Conservation (phyloP, 2,113 vertebrate species). For the Lepisosteus oculatus region DNA sequence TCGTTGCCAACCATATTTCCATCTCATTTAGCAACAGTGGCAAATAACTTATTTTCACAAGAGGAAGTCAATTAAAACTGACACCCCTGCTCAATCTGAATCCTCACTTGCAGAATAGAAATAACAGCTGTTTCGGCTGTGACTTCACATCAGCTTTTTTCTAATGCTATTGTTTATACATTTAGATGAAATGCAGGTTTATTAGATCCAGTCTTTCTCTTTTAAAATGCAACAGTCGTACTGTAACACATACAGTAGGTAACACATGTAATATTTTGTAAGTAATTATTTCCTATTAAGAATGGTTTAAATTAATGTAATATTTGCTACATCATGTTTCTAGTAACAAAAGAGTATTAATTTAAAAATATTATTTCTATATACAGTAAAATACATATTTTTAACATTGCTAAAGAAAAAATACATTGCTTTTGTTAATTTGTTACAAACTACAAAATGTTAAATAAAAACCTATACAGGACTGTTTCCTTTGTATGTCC, state of each 20-base stretch:
- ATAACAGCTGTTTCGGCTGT: conserved; percentile 59
- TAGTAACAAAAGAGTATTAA: conserved; percentile 26
- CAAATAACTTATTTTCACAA: conserved; percentile 35
- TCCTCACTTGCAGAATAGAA: conserved; percentile 54
- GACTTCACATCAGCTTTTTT: conserved; percentile 59
- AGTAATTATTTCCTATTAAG: conserved; percentile 23
- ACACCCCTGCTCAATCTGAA: conserved; percentile 48
- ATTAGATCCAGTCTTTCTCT: not conserved
- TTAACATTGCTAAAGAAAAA: conserved; percentile 18
- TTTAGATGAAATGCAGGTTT: conserved; percentile 33
- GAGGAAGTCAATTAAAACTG: conserved; percentile 56
- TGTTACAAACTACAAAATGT: no score
- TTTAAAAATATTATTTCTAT: conserved; percentile 19
- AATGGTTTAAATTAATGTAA: not conserved
- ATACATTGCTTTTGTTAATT: not conserved
- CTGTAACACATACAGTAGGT: conserved; percentile 47
- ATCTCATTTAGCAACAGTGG: conserved; percentile 23
- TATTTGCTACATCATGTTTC: conserved; percentile 32
- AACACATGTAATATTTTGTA: conserved; percentile 28
- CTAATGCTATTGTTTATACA: conserved; percentile 49
- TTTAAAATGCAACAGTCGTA: conserved; percentile 63
- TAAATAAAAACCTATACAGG: no score
- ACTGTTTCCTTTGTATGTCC: no score
- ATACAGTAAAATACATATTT: no score
- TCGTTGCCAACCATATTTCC: conserved; percentile 14